Conservation (phyloP, 2,113 vertebrate species). For the Anseranas semipalmata region DNA sequence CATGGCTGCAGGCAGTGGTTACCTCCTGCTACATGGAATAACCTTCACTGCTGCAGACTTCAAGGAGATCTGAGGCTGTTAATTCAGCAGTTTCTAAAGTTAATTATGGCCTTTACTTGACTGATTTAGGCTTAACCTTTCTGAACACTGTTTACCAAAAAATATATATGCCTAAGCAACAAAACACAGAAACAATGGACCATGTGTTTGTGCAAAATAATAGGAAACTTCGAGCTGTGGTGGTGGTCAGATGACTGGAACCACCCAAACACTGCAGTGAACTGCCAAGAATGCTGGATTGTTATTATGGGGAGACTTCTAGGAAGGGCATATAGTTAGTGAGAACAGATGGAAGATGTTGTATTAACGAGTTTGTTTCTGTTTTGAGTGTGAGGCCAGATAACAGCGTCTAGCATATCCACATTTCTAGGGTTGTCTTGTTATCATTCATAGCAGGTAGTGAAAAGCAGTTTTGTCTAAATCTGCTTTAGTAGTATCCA, state of each 20-base stretch:
- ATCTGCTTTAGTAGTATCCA: not conserved
- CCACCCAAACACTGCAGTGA: not conserved
- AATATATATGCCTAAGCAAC: not conserved
- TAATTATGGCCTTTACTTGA: not conserved
- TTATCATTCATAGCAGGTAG: not conserved
- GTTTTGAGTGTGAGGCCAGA: not conserved
- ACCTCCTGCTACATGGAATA: not conserved
- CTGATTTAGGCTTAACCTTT: constrained; percentile 15
- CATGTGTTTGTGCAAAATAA: not conserved
- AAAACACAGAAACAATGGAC: not conserved
- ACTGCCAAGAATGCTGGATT: not conserved
- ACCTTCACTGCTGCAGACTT: constrained; percentile 7
- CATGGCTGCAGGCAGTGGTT: not conserved
- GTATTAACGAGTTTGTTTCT: not conserved
- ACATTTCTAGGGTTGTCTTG: not conserved
- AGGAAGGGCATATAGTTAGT: not conserved
- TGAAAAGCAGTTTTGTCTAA: not conserved
- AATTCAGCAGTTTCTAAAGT: constrained; percentile 29
- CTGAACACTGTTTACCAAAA: not conserved
- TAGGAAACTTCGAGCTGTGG: not conserved
- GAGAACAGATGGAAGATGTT: not conserved
- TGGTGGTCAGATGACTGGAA: constrained; percentile 3
- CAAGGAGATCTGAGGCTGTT: not conserved
- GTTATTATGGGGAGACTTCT: not conserved
- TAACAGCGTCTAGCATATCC: not conserved